Percentiles rank a stretch among this genome's conserved stretches.
These are phyloP conservation scores for Chaetodon trifasciatus DNA, from an alignment of 2,797 vertebrate species.

Conservation along the genomic window DNA sequence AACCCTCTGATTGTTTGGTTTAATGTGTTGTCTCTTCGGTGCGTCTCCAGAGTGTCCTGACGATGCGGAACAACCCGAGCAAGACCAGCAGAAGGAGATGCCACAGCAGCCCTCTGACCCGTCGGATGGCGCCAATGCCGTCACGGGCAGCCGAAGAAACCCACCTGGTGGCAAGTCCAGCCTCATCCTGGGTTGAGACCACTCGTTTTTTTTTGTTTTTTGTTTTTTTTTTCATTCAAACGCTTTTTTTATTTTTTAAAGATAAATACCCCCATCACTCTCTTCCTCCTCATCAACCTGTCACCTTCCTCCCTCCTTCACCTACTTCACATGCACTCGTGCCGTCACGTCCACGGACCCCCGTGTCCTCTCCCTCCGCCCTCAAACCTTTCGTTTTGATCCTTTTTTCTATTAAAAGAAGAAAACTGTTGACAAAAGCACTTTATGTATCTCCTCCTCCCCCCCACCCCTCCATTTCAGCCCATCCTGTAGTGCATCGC, in stretches of 20 bases:
- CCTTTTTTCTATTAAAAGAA: conserved; percentile 88
- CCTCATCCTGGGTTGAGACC: conserved; percentile 93
- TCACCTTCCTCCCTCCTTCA: conserved; percentile 55
- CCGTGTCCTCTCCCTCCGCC: conserved; percentile 65
- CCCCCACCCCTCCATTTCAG: conserved; percentile 72
- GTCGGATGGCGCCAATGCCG: conserved; percentile 68
- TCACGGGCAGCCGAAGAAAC: conserved; percentile 89
- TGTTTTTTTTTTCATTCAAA: conserved; percentile 74
- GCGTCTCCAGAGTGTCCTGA: conserved; percentile 77
- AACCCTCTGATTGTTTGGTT: not conserved
- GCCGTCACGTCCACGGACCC: conserved; percentile 59
- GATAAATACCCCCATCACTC: conserved; percentile 85
- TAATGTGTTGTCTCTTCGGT: not conserved
- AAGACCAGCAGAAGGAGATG: conserved; percentile 71
- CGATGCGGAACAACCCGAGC: conserved; percentile 61
- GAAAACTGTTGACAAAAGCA: conserved; percentile 94
- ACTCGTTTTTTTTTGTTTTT: conserved; percentile 69
- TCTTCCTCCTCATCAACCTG: conserved; percentile 78
- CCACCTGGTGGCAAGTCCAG: conserved; percentile 98
- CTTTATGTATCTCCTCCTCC: conserved; percentile 91
- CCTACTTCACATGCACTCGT: conserved; percentile 75
- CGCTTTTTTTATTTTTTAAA: conserved; percentile 84
- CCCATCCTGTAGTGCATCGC: conserved; percentile 84
- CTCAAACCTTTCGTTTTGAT: conserved; percentile 81
- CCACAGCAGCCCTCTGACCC: conserved; percentile 75